Evolutionary conservation across 2,797 vertebrate genomes (phyloP), one percentile per base, ranked within the genome.

Genomic region (Pteronotus mesoamericanus): DNA sequence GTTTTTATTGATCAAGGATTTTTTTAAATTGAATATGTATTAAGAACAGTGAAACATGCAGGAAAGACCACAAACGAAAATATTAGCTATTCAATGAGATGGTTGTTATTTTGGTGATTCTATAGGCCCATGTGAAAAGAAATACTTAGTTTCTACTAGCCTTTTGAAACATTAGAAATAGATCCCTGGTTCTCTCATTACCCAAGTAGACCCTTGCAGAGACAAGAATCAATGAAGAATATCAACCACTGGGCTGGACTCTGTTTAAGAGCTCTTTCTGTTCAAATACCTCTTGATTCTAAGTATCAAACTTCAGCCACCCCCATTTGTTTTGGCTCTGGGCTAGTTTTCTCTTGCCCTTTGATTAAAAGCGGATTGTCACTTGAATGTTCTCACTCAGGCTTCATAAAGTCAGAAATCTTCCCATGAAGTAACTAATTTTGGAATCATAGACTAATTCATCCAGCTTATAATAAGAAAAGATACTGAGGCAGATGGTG

Each of bases 11-110:
- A 69, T 37, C 46, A 75, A 79, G 3, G 11, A 51, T 72, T 75
- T 79, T n/a, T 15, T 61, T 94, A 64, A 39, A 74, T 84, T 68
- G 26, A 80, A 16, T 86, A 18, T 75, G 37, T 88, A 53, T 78
- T 48, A 29, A 77, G 78, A 92, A 64, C 0, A 74, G 12, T 39
- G 34, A 61, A 93, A 79, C 86, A 21, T 2, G 71, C 3, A 74
- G 15, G 6, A 79, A 94, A 84, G 42, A 55, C 6, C 9, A 37
- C 9, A 53, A 4, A 22, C 16, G 34, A 10, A 59, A 80, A 69
- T 64, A 48, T 55, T 66, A 59, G 3, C 39, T 57, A 39, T 86
- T 90, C 9, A 18, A 8, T 84, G 66, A 89, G 46, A 10, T 79
- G 5, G 9, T 57, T 92, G 46, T 22, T n/a, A 51, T 91, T 75